phyloP scores from a whole-genome alignment of 2,797 vertebrate genomes.

The Silurus aristotelis region DNA sequence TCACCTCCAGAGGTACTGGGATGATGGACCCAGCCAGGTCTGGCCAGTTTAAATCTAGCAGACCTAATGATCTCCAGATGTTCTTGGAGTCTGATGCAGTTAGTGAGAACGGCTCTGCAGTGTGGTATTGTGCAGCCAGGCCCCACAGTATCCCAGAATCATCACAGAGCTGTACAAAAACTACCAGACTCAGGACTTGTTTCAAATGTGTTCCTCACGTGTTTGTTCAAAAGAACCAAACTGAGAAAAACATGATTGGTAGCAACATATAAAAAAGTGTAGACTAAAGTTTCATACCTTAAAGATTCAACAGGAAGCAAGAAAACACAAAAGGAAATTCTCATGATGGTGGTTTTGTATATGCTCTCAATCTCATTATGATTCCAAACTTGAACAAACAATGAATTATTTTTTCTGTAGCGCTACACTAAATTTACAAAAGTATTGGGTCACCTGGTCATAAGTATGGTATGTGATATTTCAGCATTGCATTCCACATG shows the following conservation, averaged over 20 bases:
- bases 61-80: slow-evolving; percentile 39
- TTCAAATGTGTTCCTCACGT: neutral
- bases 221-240: neutral
- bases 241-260: neutral
- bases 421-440: too few relatives aligned
- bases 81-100: slow-evolving; percentile 48
- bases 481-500: too few relatives aligned
- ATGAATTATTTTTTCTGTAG: too few relatives aligned
- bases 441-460: too few relatives aligned
- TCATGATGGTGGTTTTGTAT: neutral
- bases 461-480: too few relatives aligned
- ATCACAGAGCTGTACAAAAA: slow-evolving; percentile 53
- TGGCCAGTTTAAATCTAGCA: slow-evolving; percentile 38
- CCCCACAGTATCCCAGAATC: slow-evolving; percentile 40
- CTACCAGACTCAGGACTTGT: neutral
- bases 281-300: neutral
- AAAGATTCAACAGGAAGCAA: neutral
- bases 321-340: neutral
- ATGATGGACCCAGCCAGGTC: slow-evolving; percentile 22
- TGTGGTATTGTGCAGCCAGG: slow-evolving; percentile 62
- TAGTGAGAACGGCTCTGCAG: slow-evolving; percentile 27
- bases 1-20: slow-evolving; percentile 15
- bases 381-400: neutral
- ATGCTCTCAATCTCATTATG: neutral
- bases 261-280: too few relatives aligned